phyloP scores from a whole-genome alignment of 2,797 vertebrate species.

The Siniperca obscura region DNA sequence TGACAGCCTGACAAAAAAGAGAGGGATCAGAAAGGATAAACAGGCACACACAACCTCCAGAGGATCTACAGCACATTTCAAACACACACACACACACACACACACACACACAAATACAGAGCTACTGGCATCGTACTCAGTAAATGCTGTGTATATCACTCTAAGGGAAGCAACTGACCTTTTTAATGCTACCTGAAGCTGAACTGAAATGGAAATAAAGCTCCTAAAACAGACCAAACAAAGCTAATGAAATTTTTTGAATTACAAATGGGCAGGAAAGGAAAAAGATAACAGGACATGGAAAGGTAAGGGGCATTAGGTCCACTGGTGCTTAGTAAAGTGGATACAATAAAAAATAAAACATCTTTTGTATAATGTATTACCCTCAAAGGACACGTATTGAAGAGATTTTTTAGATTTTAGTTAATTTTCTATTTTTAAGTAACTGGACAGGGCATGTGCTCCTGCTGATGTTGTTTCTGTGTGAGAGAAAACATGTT shows the following conservation, averaged over 20 bases:
- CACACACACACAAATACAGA: background rate
- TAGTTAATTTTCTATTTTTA: background rate
- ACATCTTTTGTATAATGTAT: background rate
- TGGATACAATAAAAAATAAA: background rate
- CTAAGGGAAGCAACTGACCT: background rate
- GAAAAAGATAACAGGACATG: background rate
- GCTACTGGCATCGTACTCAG: background rate
- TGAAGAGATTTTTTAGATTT: background rate
- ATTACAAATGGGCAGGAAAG: conserved; percentile 6
- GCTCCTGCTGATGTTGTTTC: conserved; percentile 23
- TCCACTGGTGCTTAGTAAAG: background rate
- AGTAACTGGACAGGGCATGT: background rate
- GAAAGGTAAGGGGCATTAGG: background rate
- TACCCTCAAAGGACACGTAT: background rate
- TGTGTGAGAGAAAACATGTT: conserved; percentile 16
- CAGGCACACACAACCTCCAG: conserved; percentile 33
- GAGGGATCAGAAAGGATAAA: conserved; percentile 51
- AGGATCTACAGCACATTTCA: conserved; percentile 36
- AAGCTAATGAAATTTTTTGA: conserved; percentile 9
- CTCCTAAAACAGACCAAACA: background rate
- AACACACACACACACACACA: conserved; percentile 10
- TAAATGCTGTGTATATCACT: background rate
- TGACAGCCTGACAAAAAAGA: conserved; percentile 36
- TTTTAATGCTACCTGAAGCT: conserved; percentile 14
- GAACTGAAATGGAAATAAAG: conserved; percentile 12